Percentiles rank a stretch among this genome's conserved stretches.
phyloP scores from a whole-genome alignment of 2,113 vertebrate genomes.

The Mormyrus lacerda region DNA sequence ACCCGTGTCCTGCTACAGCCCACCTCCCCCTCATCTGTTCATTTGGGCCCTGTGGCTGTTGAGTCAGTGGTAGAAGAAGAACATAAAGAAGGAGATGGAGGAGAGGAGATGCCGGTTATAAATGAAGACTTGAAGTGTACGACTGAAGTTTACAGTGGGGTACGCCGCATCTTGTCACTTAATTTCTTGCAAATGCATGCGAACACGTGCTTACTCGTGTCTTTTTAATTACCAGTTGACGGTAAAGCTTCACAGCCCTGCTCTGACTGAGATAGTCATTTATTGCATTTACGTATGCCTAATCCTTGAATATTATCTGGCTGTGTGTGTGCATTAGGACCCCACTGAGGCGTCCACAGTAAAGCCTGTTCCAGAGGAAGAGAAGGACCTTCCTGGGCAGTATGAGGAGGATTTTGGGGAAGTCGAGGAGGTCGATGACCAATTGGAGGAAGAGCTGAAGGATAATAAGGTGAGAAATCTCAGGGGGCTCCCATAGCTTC shows the following conservation, averaged over 20 bases:
- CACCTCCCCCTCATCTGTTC: not conserved
- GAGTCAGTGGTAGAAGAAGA: not conserved
- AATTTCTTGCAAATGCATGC: not conserved
- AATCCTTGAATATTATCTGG: not conserved
- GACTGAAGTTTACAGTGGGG: constrained; percentile 38
- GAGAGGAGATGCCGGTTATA: constrained; percentile 21
- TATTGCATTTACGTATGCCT: not conserved
- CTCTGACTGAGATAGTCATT: not conserved
- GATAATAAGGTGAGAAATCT: constrained; percentile 22
- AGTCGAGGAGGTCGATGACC: constrained; percentile 25
- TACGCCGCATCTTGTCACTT: constrained; percentile 22
- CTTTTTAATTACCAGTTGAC: not conserved
- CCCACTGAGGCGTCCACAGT: constrained; percentile 9
- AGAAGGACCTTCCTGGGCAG: constrained; percentile 19
- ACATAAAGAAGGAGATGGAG: constrained; percentile 1
- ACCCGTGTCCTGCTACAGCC: constrained; percentile 7
- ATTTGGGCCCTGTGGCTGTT: not conserved
- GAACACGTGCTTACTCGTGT: not conserved
- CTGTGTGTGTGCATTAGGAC: not conserved
- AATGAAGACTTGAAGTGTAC: constrained; percentile 24
- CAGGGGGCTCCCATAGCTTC: not conserved
- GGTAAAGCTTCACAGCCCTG: not conserved
- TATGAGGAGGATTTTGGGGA: constrained; percentile 47
- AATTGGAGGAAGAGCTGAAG: constrained; percentile 40
- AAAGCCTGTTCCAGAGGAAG: constrained; percentile 21